Conservation (phyloP, 1,140 invertebrate genomes). For the Neotoxoptera formosana region DNA sequence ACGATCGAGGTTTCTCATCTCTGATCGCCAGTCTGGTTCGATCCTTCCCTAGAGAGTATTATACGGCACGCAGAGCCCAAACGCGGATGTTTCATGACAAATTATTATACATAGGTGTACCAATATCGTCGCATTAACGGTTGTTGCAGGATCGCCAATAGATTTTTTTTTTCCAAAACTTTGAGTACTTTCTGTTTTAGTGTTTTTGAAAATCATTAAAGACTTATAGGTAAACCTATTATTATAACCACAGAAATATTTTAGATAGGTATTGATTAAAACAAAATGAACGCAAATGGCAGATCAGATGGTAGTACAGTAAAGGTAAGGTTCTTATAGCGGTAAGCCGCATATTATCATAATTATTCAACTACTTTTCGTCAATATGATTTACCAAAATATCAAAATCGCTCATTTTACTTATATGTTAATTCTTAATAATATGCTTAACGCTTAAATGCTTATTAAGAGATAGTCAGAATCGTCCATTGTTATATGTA, state of each 20-base stretch:
- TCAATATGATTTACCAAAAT: neutral
- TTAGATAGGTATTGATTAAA: neutral
- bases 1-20: neutral
- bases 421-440: no score
- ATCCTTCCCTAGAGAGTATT: neutral
- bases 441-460: no score
- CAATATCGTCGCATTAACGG: neutral
- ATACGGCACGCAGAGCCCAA: neutral
- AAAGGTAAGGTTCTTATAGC: neutral
- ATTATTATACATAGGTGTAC: no score
- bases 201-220: neutral
- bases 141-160: neutral
- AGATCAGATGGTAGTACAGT: neutral
- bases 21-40: neutral
- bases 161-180: neutral
- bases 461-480: no score
- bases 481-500: no score
- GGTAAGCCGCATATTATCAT: neutral
- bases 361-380: neutral
- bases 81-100: neutral
- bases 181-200: neutral
- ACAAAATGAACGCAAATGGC: neutral
- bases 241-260: neutral
- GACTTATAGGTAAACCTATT: neutral
- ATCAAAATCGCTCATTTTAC: no score